Conservation (phyloP, 1,140 invertebrate genomes). For the Oncopodura yosiiana region DNA sequence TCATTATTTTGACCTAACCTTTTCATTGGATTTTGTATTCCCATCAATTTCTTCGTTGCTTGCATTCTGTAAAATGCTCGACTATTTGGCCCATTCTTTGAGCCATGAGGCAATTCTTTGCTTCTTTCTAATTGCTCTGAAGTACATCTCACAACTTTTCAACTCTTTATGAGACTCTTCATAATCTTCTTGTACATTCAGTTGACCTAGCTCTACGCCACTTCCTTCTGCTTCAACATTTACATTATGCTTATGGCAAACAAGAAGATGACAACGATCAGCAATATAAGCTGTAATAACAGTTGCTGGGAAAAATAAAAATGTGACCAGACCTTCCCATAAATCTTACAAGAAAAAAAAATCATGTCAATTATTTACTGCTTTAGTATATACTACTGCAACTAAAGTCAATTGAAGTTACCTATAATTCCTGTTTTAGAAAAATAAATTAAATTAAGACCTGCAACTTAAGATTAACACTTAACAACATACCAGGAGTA, state of each 20-base stretch:
- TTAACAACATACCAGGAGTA: conserved; percentile 56
- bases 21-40: conserved; percentile 82
- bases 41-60: conserved; percentile 91
- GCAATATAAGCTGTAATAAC: conserved; percentile 96
- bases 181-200: conserved; percentile 54
- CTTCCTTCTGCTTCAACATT: conserved; percentile 73
- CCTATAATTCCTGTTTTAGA: no score
- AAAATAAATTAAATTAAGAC: no score
- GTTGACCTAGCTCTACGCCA: conserved; percentile 58
- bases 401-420: background rate
- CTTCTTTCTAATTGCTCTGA: conserved; percentile 79
- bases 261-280: conserved; percentile 74
- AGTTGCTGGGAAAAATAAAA: conserved; percentile 91
- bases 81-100: conserved; percentile 79
- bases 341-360: no score
- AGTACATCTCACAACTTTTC: conserved; percentile 74
- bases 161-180: conserved; percentile 86
- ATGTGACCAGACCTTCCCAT: conserved; percentile 92
- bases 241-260: conserved; percentile 83
- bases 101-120: conserved; percentile 88
- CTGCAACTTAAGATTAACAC: no score
- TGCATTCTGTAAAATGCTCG: conserved; percentile 95
- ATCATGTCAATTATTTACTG: no score
- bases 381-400: conserved; percentile 6
- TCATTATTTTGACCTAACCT: conserved; percentile 77